Evolutionary conservation across 2,797 vertebrate genomes (phyloP).

Genomic region (Ataeniobius toweri): DNA sequence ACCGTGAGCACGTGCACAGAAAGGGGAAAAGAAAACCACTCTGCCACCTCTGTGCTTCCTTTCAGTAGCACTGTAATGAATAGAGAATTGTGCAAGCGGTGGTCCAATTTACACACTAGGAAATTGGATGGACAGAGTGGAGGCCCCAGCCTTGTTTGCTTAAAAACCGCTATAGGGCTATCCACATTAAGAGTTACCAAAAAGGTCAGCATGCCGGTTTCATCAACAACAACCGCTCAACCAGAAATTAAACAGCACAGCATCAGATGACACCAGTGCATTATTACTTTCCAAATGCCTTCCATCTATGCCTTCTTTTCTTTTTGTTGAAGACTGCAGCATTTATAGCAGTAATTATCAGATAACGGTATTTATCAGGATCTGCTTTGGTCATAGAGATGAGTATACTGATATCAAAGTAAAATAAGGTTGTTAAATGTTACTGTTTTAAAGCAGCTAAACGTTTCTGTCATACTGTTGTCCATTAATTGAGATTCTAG

Average conservation of each 20-base stretch:
- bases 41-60: conserved; percentile 91
- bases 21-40: conserved; percentile 79
- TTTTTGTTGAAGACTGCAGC: conserved; percentile 8
- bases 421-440: not conserved
- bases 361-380: not conserved
- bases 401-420: not conserved
- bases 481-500: not conserved
- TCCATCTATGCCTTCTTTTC: conserved; percentile 10
- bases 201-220: conserved; percentile 90
- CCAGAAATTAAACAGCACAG: conserved; percentile 81
- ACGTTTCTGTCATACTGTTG: not conserved
- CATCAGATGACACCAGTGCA: conserved; percentile 51
- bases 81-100: conserved; percentile 93
- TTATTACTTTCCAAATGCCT: conserved; percentile 56
- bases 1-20: conserved; percentile 44
- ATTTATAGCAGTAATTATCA: conserved; percentile 11
- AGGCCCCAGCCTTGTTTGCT: conserved; percentile 89
- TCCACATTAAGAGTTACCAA: conserved; percentile 90
- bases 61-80: conserved; percentile 93
- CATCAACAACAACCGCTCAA: conserved; percentile 79
- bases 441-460: not conserved
- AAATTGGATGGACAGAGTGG: conserved; percentile 89
- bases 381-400: not conserved
- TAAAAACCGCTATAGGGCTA: conserved; percentile 85
- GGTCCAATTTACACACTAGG: conserved; percentile 91